Conservation (phyloP, 2,113 vertebrate genomes). For the Cavia porcellus region DNA sequence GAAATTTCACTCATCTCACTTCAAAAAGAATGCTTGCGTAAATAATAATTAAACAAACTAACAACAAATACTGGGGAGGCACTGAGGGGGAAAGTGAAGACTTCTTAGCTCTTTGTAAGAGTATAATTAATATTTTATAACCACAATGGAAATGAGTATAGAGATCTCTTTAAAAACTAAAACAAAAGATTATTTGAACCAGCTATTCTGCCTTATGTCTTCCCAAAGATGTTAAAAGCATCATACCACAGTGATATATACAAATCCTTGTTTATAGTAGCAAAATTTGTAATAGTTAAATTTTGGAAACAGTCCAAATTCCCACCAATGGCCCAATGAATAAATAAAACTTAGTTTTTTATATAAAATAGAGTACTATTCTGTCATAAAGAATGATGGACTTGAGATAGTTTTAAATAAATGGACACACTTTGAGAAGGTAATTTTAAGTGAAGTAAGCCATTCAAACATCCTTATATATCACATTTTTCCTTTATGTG, state of each 20-base stretch:
- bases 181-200: background rate
- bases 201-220: background rate
- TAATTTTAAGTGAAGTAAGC: background rate
- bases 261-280: background rate
- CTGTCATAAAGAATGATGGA: background rate
- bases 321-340: background rate
- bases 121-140: background rate
- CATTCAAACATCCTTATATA: background rate
- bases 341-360: background rate
- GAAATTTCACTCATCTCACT: background rate
- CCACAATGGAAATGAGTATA: background rate
- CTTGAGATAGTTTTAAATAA: background rate
- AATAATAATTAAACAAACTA: background rate
- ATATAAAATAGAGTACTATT: background rate
- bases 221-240: background rate
- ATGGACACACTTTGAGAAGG: background rate
- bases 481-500: background rate
- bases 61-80: background rate
- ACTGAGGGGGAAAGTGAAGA: background rate
- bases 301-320: background rate
- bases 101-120: background rate
- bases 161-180: background rate
- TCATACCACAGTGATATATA: background rate
- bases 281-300: background rate
- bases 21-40: background rate